Conservation (phyloP, 2,113 vertebrate genomes). For the Miniopterus natalensis region DNA sequence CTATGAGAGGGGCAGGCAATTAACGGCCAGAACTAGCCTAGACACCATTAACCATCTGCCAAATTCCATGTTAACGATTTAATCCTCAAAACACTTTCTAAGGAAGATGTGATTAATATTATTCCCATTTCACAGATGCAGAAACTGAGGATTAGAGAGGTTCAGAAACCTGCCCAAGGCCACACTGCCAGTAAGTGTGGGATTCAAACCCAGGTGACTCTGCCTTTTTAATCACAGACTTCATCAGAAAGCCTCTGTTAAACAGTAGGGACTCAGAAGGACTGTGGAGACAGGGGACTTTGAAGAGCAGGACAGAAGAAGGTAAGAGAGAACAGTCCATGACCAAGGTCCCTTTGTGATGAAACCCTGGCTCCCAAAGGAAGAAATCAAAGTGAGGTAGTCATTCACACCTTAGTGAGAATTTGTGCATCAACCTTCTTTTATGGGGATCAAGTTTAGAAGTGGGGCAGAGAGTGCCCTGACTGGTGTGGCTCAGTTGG, state of each 20-base stretch:
- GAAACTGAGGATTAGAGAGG: not conserved
- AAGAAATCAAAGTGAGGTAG: not conserved
- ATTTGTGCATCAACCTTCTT: not conserved
- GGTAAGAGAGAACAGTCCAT: not conserved
- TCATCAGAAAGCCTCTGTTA: not conserved
- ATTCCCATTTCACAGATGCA: not conserved
- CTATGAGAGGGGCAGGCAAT: not conserved
- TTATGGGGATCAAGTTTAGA: not conserved
- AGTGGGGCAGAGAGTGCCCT: not conserved
- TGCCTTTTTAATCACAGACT: not conserved
- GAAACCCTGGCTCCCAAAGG: not conserved
- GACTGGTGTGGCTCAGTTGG: not conserved
- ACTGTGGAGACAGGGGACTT: not conserved
- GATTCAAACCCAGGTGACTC: not conserved
- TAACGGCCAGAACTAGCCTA: not conserved
- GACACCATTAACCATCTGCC: not conserved
- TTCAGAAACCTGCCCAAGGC: not conserved
- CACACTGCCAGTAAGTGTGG: not conserved
- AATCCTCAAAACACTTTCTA: not conserved
- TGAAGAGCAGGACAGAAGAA: not conserved
- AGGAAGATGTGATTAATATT: not conserved
- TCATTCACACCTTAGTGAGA: constrained; percentile 49
- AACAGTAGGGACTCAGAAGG: not conserved
- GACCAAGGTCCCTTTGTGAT: not conserved
- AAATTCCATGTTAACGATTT: accelerated